phyloP scores from a whole-genome alignment of 2,113 vertebrate species.

The Urocynchramus pylzowi region DNA sequence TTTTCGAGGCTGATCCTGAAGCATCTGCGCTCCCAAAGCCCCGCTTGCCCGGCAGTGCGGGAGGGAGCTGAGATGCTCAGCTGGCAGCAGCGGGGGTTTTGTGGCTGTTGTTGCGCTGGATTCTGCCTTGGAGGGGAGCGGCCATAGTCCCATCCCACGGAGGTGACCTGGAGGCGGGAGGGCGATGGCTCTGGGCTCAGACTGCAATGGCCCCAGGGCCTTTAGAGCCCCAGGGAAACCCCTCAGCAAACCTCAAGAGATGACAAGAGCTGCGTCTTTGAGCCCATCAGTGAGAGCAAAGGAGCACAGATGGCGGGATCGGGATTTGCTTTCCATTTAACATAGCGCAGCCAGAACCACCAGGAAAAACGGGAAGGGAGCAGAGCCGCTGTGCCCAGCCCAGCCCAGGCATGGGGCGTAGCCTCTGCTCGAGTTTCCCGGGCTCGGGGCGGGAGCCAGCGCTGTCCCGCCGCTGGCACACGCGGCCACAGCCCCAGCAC shows the following conservation, averaged over 20 bases:
- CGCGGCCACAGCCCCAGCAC: neutral
- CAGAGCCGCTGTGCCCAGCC: neutral
- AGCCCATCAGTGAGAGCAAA: neutral
- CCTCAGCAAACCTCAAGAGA: neutral
- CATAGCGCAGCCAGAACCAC: neutral
- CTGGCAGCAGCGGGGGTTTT: neutral
- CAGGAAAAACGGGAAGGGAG: neutral
- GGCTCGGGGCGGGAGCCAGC: rapidly evolving
- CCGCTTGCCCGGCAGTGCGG: neutral
- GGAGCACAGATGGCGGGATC: neutral
- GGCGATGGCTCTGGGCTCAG: neutral
- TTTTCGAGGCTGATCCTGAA: neutral
- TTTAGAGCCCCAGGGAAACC: neutral
- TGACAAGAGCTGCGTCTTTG: neutral
- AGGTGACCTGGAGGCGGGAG: neutral
- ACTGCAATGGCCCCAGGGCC: neutral
- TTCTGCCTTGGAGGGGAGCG: neutral
- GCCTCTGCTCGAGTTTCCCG: neutral
- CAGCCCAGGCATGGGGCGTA: neutral
- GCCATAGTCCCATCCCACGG: neutral
- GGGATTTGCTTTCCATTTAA: neutral
- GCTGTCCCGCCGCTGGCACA: neutral
- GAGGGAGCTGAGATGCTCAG: neutral
- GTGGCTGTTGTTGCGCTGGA: neutral
- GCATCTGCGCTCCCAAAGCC: neutral